Conservation (phyloP, 2,113 vertebrate genomes). For the Sigmodon hispidus region DNA sequence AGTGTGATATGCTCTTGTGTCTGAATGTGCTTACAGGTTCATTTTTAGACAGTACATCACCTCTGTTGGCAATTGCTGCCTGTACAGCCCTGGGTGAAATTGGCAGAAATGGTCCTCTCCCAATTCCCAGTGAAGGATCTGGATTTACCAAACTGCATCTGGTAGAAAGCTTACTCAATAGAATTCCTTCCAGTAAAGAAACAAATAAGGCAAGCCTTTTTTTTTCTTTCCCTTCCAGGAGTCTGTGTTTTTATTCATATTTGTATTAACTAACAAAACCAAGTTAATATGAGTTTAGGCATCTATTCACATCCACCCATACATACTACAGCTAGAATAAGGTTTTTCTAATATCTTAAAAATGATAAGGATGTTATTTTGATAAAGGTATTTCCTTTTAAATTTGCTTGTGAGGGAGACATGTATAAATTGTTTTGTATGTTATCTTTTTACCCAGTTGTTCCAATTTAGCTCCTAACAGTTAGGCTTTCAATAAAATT, state of each 20-base stretch:
- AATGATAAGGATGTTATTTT: background rate
- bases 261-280: background rate
- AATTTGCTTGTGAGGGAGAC: background rate
- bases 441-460: background rate
- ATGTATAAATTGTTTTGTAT: background rate
- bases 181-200: constrained; percentile 97
- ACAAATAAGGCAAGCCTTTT: constrained; percentile 90
- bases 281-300: background rate
- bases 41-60: constrained; percentile 92
- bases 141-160: constrained; percentile 94
- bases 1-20: constrained; percentile 43
- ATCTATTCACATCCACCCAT: background rate
- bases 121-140: constrained; percentile 91
- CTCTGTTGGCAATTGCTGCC: constrained; percentile 92
- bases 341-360: background rate
- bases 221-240: background rate
- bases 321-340: background rate
- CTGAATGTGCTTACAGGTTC: constrained; percentile 86
- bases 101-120: constrained; percentile 92
- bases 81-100: constrained; percentile 96
- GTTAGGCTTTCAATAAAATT: background rate
- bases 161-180: constrained; percentile 93
- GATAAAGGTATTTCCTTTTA: background rate
- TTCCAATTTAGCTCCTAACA: background rate
- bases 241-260: background rate